Percentiles rank a stretch among this genome's conserved stretches.
Evolutionary conservation across 2,797 vertebrate species (phyloP).

Genomic region (Poecilia velifera): DNA sequence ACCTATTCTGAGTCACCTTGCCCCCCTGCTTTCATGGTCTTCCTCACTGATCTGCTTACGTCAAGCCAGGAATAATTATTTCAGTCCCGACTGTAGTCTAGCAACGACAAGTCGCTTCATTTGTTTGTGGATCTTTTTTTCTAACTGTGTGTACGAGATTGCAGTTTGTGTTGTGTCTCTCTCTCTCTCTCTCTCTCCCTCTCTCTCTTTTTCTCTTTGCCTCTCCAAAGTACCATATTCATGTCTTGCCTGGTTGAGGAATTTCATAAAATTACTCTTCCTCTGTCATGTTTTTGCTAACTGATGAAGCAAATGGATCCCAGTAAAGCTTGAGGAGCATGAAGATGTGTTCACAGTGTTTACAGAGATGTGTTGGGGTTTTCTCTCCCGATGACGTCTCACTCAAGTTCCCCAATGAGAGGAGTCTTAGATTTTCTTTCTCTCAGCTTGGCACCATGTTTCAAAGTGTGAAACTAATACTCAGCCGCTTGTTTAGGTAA

Average conservation of each 20-base stretch:
- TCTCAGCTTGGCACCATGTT: slow-evolving; percentile 11
- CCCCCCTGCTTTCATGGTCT: neutral
- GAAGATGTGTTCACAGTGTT: slow-evolving; percentile 39
- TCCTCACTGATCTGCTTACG: slow-evolving; percentile 20
- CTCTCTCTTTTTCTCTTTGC: slow-evolving; percentile 5
- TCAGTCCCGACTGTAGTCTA: slow-evolving; percentile 6
- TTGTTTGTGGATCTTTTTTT: slow-evolving; percentile 4
- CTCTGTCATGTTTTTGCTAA: slow-evolving; percentile 41
- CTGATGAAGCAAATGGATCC: slow-evolving; percentile 45
- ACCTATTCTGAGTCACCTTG: slow-evolving; percentile 13
- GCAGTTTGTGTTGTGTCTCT: slow-evolving; percentile 9
- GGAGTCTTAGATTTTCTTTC: slow-evolving; percentile 28
- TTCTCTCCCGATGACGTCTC: slow-evolving; percentile 32
- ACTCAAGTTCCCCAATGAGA: slow-evolving; percentile 20
- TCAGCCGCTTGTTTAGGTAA: slow-evolving; percentile 26
- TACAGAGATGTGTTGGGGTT: slow-evolving; percentile 47
- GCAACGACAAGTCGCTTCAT: neutral
- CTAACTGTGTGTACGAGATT: slow-evolving; percentile 10
- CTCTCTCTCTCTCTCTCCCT: neutral
- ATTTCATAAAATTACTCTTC: slow-evolving; percentile 16
- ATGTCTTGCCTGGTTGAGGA: slow-evolving; percentile 34
- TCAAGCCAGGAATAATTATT: slow-evolving; percentile 35
- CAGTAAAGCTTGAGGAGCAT: slow-evolving; percentile 39
- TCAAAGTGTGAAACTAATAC: slow-evolving; percentile 27
- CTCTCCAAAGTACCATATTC: neutral